Base-by-base conservation (phyloP, 2,113 vertebrate genomes). In the Mustela nigripes region DNA sequence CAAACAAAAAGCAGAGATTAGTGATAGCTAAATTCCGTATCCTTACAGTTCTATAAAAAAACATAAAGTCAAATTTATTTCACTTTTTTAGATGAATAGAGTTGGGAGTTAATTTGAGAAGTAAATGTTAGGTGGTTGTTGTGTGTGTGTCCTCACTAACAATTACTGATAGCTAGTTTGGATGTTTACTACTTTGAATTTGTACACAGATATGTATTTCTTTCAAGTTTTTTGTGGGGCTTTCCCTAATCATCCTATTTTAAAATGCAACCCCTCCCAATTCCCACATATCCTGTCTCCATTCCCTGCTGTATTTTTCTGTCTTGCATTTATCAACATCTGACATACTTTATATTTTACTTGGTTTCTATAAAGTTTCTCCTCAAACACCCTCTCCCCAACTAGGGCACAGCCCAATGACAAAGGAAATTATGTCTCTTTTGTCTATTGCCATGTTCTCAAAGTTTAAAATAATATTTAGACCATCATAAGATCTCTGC, bases 1-100 rank as follows among this genome's bases (percentile, higher is more conserved):
- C 86, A 95, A 53, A 67, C 42, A 92, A 84, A 94, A 89, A 86
- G 26, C 56, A 88, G 62, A 95, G 85, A 96, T 97, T 94, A 48
- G 48, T 88, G 96, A 98, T 39, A 96, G 71, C 71, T 96, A 79
- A 95, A 95, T 98, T 94, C 73, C 48, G 53, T 48, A 82, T 89
- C 65, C 48, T 89, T 88, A 42, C 11, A 94, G 67, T 76, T 97
- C 58, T 62, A 89, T 33, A 48, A 65, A 91, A 97, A 97, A 97
- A 89, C 33, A 84, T n/a, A 94, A 91, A 97, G 58, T 89, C 56
- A 62, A 88, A 60, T 85, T 93, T 73, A 90, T 92, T 96, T 95
- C 22, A 26, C 63, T 82, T 88, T 88, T 95, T 87, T 89, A 81
- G 36, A 56, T 92, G 45, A 67, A 62, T 79, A 88, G 60, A 95